Percentiles rank a stretch among this genome's conserved stretches.
Evolutionary conservation across 2,797 vertebrate genomes (phyloP).

Genomic region (Tokudaia muenninki): DNA sequence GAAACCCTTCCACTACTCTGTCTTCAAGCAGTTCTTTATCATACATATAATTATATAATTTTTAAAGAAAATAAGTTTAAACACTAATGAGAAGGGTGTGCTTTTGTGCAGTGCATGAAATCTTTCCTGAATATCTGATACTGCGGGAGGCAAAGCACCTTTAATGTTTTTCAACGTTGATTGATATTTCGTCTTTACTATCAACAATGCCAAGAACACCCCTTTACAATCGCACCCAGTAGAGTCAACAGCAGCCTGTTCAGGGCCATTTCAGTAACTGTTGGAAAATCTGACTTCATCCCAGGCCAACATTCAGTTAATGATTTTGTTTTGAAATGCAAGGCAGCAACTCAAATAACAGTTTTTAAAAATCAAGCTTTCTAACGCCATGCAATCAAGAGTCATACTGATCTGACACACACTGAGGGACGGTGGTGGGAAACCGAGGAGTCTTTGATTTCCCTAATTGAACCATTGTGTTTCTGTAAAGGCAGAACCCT

Average conservation of each 20-base stretch:
- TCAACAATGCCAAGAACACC: neutral
- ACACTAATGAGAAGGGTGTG: neutral
- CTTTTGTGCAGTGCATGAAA: neutral
- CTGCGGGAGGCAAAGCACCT: neutral
- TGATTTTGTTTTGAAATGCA: conserved; percentile 6
- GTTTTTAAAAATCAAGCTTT: neutral
- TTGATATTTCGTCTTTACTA: neutral
- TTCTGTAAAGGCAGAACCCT: neutral
- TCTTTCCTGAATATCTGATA: neutral
- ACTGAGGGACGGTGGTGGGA: neutral
- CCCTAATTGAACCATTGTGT: neutral
- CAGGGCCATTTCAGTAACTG: neutral
- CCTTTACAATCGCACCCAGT: neutral
- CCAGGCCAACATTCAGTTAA: neutral
- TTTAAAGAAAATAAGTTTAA: neutral
- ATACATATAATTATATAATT: neutral
- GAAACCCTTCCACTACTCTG: neutral
- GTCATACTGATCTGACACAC: neutral
- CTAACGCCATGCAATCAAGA: neutral
- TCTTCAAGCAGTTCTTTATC: neutral
- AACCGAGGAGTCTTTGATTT: neutral
- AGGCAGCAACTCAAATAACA: neutral
- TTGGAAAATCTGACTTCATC: neutral
- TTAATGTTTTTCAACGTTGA: neutral
- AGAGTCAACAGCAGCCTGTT: neutral